phyloP scores from a whole-genome alignment of 2,888 invertebrate species.

The Siphonodentalium dalli region DNA sequence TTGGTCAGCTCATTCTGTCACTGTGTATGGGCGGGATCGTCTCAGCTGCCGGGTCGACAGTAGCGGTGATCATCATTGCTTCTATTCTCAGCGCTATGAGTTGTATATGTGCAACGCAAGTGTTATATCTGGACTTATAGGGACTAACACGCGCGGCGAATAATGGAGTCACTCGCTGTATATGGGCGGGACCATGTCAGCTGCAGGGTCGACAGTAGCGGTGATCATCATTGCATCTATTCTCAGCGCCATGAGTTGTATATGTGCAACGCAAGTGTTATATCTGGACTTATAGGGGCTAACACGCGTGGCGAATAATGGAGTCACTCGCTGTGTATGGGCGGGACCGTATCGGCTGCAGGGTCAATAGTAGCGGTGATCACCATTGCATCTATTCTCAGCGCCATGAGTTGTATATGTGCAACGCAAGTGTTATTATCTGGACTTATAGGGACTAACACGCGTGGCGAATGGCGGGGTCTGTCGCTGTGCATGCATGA shows the following conservation, averaged over 20 bases:
- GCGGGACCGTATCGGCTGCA: slow-evolving; percentile 73
- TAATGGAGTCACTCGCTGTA: slow-evolving; percentile 75
- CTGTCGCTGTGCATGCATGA: slow-evolving; percentile 74
- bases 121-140: slow-evolving; percentile 86
- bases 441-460: slow-evolving; percentile 74
- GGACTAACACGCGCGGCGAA: neutral
- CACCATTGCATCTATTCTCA: slow-evolving; percentile 81
- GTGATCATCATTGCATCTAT: slow-evolving; percentile 86
- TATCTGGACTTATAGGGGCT: slow-evolving; percentile 80
- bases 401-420: slow-evolving; percentile 82
- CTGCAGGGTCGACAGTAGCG: slow-evolving; percentile 84
- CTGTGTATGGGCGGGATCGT: slow-evolving; percentile 71
- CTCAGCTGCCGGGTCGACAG: slow-evolving; percentile 79
- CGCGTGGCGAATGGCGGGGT: no score
- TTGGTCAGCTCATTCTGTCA: slow-evolving; percentile 91
- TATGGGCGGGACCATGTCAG: slow-evolving; percentile 71
- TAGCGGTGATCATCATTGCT: slow-evolving; percentile 86
- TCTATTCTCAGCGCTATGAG: slow-evolving; percentile 85
- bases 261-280: slow-evolving; percentile 85
- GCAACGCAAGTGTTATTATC: slow-evolving; percentile 89
- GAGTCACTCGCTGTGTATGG: slow-evolving; percentile 72
- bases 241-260: slow-evolving; percentile 83
- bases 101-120: slow-evolving; percentile 83
- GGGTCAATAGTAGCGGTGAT: slow-evolving; percentile 91
- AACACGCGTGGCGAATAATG: neutral